Base-by-base conservation (phyloP, 2,797 vertebrate species). In the Sebastes variabilis region DNA sequence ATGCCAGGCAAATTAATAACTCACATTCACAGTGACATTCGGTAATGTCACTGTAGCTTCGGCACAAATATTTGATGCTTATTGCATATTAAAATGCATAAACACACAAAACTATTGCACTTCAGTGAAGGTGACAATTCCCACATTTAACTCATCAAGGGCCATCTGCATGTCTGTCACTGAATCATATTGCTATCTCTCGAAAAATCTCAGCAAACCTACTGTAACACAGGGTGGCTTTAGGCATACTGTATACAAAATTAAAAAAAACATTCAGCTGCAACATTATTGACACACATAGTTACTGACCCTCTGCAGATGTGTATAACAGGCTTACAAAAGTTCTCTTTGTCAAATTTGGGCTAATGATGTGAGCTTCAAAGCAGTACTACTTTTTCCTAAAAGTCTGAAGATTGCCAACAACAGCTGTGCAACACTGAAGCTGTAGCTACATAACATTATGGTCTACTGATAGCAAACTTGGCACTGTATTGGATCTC, bases 61-160 rank as follows among this genome's bases (percentile, higher is more conserved):
- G 58, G 34, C 30, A 56, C 14, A 75, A 46, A 62, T 34, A 25
- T 61, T 7, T 64, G 55, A 71, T 1, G 5, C 65, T 55, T 36
- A 13, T 16, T 71, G 4, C 20, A 70, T 46, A 46, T 34, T 71
- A 30, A 42, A 67, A 72, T 46, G 9, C 24, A 72, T 27, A 25
- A 25, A 36, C 29, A 58, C 42, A 56, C 13, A 72, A 56, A 69
- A 18, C 14, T 27, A 67, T 46, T 64, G n/a, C 74, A 62, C 62
- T 67, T 75, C 10, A 49, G 55, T 29, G 55, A 82, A 83, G 61
- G 34, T 58, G 68, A 83, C 77, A 82, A 38, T 74, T 84, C 68
- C 38, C 74, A 83, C 69, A 66, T 76, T 80, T 27, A 69, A 55
- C 13, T 79, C 42, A 77, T 78, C 64, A 75, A 11, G 14, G 77